Conservation (phyloP, 1,140 invertebrate species). For the Heliconius himera region DNA sequence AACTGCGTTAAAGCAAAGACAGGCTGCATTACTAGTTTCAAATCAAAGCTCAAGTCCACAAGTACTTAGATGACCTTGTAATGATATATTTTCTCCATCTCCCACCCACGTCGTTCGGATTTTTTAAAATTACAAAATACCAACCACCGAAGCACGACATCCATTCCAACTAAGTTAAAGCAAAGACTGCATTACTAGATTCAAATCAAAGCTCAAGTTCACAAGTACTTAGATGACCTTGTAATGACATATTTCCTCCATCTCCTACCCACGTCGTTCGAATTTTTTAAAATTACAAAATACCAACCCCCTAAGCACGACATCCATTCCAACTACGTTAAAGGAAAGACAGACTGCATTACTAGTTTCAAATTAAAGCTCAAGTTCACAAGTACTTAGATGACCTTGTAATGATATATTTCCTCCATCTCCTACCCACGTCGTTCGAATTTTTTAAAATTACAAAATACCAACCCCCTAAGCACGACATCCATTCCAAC, state of each 20-base stretch:
- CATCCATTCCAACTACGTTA: background rate
- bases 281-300: too few species aligned
- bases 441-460: background rate
- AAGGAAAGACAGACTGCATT: background rate
- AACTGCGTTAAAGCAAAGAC: background rate
- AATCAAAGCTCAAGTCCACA: background rate
- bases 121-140: too few species aligned
- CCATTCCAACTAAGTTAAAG: background rate
- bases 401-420: constrained; percentile 32
- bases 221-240: constrained; percentile 28
- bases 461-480: background rate
- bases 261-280: constrained; percentile 42
- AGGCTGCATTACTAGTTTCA: background rate
- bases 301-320: background rate
- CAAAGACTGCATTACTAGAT: background rate
- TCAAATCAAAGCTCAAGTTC: background rate
- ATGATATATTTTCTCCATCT: constrained; percentile 26
- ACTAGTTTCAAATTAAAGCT: background rate
- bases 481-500: background rate
- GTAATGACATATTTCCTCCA: constrained; percentile 27
- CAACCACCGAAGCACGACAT: background rate
- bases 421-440: constrained; percentile 42
- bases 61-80: constrained; percentile 31
- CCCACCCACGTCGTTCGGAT: constrained; percentile 41
- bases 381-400: constrained; percentile 26